Base-by-base conservation (phyloP, 1,140 invertebrate genomes). In the Ptiloglossa arizonensis region DNA sequence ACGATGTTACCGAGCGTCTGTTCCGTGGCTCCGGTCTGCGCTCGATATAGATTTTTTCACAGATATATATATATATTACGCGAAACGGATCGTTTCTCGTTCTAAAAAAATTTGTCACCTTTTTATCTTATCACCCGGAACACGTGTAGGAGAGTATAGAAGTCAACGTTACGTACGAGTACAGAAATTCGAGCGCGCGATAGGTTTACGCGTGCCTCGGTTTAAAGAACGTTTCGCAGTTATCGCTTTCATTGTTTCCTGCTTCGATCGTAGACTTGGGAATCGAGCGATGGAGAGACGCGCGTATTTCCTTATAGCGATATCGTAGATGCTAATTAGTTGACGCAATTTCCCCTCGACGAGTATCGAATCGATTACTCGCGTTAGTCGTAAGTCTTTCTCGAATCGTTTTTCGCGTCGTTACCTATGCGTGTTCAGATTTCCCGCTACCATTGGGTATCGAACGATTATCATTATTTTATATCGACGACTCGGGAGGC, bases 121-220 rank as follows among this genome's bases (percentile, higher is more conserved):
- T 68, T n/a, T 82, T 82, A 73, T 82, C 70, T 71, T 79, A 78
- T 72, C 75, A 19, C 19, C 3, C n/a, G 67, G 35, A 52, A 76
- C 67, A 71, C 67, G 46, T 62, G 67, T 35, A 57, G 15, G 35
- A n/a, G 22, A 41, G 13, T 35, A 29, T 50, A 32, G 41, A 24
- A 41, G 56, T 32, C 13, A 52, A 41, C 17, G 19, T 17, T 63
- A 22, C 56, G 29, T 32, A 9, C 11, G 6, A 15, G 35, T 13
- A 62, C 2, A 44, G 35, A 62, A 62, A 62, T 79, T 72, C 32
- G 46, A 72, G 15, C 62, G 27, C 17, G 17, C 32, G 66, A 71
- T 71, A 27, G 24, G 3, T 24, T 62, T 35, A 71, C 68, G 38
- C 48, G 17, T 19, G 29, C 19, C 24, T 71, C n/a, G 52, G 52